Conservation (phyloP, 1,140 invertebrate genomes). For the Aricia agestis region DNA sequence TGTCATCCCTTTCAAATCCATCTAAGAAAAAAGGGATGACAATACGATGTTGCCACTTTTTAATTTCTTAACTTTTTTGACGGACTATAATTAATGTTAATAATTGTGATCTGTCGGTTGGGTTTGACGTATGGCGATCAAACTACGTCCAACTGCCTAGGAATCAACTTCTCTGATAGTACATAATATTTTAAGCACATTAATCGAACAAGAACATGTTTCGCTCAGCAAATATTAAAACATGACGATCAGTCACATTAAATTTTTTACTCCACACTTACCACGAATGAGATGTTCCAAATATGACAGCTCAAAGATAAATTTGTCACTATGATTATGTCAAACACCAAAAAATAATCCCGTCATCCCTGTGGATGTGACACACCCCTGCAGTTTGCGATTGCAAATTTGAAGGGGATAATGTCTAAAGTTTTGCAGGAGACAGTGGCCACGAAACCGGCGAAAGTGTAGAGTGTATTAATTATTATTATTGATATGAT, state of each 20-base stretch:
- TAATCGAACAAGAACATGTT: too few species aligned
- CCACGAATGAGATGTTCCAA: constrained; percentile 40
- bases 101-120: too few species aligned
- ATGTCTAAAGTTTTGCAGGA: constrained; percentile 31
- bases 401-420: constrained; percentile 60
- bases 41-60: too few species aligned
- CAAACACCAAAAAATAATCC: constrained; percentile 75
- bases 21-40: too few species aligned
- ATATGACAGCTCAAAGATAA: constrained; percentile 62
- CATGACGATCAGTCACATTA: constrained; percentile 5
- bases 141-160: too few species aligned
- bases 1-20: too few species aligned
- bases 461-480: neutral
- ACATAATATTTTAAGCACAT: too few species aligned
- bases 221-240: neutral
- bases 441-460: constrained; percentile 24
- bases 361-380: constrained; percentile 69
- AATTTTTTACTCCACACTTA: constrained; percentile 21
- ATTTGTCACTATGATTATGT: constrained; percentile 75
- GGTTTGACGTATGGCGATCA: too few species aligned
- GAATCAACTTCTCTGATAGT: too few species aligned
- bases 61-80: too few species aligned
- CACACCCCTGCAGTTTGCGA: constrained; percentile 60
- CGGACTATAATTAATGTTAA: too few species aligned
- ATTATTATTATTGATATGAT: neutral